These are phyloP conservation scores for Archegozetes longisetosus DNA, from an alignment of 1,140 invertebrate species.

Conservation along the genomic window DNA sequence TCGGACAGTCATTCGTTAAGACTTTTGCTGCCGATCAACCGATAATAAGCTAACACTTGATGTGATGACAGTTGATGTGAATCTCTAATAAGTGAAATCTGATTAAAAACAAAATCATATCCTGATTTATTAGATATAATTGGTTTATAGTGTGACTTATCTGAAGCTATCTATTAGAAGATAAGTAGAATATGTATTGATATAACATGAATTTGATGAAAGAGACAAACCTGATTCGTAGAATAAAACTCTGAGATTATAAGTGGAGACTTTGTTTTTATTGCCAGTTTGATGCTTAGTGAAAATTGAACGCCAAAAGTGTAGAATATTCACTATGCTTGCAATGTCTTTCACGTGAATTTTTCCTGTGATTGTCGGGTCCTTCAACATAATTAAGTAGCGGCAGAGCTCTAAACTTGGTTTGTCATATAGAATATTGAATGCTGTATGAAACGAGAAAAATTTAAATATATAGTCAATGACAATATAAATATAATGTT, in stretches of 20 bases:
- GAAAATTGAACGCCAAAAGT: conserved; percentile 43
- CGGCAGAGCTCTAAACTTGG: conserved; percentile 45
- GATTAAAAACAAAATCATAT: too few relatives aligned
- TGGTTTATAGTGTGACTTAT: too few relatives aligned
- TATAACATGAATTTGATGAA: too few relatives aligned
- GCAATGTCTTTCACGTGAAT: conserved; percentile 42
- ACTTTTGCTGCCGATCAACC: too few relatives aligned
- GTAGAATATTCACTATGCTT: conserved; percentile 41
- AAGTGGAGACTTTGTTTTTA: conserved; percentile 41
- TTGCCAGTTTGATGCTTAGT: conserved; percentile 26
- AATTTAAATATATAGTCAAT: not conserved
- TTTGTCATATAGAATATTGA: conserved; percentile 30
- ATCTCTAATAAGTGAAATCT: too few relatives aligned
- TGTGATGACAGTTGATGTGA: too few relatives aligned
- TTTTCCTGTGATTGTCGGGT: conserved; percentile 45
- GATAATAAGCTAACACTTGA: too few relatives aligned
- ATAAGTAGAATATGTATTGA: too few relatives aligned
- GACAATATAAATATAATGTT: too few relatives aligned
- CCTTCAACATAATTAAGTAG: conserved; percentile 47
- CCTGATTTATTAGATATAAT: too few relatives aligned
- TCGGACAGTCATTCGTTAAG: too few relatives aligned
- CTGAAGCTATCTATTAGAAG: too few relatives aligned
- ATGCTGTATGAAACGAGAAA: conserved; percentile 27
- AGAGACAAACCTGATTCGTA: conserved; percentile 44
- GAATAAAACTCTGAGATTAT: conserved; percentile 42